Conservation (phyloP, 2,888 invertebrate species). For the Eulithis prunata region DNA sequence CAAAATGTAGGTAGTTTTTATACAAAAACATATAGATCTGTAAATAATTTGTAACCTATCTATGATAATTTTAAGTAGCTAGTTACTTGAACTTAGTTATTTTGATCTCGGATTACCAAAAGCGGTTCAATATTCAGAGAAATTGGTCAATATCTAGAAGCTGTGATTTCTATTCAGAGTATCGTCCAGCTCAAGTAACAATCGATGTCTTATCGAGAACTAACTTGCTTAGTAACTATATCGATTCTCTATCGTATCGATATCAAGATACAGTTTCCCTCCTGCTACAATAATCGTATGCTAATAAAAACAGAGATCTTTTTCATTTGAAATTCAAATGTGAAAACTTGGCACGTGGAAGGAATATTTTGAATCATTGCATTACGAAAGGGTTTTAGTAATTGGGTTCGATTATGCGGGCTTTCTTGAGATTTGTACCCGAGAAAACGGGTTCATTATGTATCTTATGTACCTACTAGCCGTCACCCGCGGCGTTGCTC, state of each 20-base stretch:
- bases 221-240: not conserved
- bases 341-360: constrained; percentile 57
- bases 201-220: too few relatives aligned
- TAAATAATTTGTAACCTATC: too few relatives aligned
- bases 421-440: not conserved
- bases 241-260: constrained; percentile 2
- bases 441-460: not conserved
- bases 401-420: constrained; percentile 2
- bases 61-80: too few relatives aligned
- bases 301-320: constrained; percentile 60
- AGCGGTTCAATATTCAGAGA: too few relatives aligned
- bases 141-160: not conserved
- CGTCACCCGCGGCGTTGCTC: too few relatives aligned
- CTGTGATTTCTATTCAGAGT: not conserved
- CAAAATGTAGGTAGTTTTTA: too few relatives aligned
- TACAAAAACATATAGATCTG: too few relatives aligned
- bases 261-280: constrained; percentile 15
- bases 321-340: constrained; percentile 67
- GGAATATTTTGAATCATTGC: constrained; percentile 48
- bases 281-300: constrained; percentile 46
- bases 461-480: too few relatives aligned
- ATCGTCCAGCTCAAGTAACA: not conserved
- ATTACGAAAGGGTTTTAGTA: constrained; percentile 42
- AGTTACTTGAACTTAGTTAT: too few relatives aligned
- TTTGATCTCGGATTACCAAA: too few relatives aligned